Conservation (phyloP, 2,797 vertebrate species). For the Acanthornis magna region DNA sequence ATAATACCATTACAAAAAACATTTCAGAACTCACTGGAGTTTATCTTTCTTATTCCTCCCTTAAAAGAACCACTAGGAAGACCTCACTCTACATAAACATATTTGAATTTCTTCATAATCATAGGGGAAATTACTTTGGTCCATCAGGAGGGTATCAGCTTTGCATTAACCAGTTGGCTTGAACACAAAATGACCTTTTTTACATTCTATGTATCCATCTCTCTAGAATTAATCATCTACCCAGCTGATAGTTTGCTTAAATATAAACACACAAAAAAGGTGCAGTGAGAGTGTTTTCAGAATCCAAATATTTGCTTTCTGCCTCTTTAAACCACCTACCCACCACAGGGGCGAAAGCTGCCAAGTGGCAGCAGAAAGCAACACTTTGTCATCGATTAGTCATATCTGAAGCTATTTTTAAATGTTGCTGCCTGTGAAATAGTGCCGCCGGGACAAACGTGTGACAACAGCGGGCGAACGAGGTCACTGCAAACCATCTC, state of each 20-base stretch:
- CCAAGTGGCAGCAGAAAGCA: constrained; percentile 38
- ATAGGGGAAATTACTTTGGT: background rate
- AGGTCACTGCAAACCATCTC: background rate
- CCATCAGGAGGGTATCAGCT: background rate
- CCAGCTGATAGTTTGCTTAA: constrained; percentile 1
- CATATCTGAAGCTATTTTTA: background rate
- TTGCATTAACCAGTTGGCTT: background rate
- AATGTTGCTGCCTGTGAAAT: background rate
- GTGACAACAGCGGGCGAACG: background rate
- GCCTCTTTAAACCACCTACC: constrained; percentile 27
- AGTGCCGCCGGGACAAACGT: background rate
- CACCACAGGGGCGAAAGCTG: background rate
- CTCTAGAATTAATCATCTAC: background rate
- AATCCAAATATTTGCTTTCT: constrained; percentile 31
- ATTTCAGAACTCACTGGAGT: background rate
- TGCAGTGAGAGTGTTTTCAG: background rate
- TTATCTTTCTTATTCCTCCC: background rate
- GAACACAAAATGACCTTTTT: background rate
- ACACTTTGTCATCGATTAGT: constrained; percentile 9
- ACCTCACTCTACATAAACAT: background rate
- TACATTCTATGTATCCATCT: background rate
- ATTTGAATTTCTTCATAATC: background rate
- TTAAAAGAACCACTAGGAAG: background rate
- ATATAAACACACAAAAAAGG: constrained; percentile 9
- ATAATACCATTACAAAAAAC: background rate